Evolutionary conservation across 2,113 vertebrate genomes (phyloP).

Genomic region (Machaerirhynchus nigripectus): DNA sequence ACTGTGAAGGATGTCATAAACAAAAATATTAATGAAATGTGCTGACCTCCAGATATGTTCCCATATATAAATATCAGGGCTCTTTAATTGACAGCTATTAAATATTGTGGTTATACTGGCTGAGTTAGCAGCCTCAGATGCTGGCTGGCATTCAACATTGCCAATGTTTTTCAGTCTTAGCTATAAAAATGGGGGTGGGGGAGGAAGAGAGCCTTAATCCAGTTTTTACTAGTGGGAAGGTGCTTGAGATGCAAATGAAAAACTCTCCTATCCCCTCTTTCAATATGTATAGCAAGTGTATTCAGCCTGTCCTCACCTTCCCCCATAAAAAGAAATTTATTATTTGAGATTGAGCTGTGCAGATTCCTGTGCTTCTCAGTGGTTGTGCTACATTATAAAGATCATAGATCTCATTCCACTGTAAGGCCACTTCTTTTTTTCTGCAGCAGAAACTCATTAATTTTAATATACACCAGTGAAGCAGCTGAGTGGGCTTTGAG

Average conservation of each 20-base stretch:
- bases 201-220: background rate
- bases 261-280: background rate
- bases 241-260: conserved; percentile 38
- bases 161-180: background rate
- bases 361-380: background rate
- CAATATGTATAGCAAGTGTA: background rate
- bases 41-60: background rate
- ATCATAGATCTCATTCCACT: conserved; percentile 4
- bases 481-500: conserved; percentile 3
- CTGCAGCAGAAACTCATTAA: conserved; percentile 16
- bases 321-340: background rate
- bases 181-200: background rate
- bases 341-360: background rate
- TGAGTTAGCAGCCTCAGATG: conserved; percentile 10
- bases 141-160: background rate
- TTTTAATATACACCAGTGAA: conserved; percentile 23
- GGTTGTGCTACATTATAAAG: background rate
- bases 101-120: background rate
- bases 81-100: conserved; percentile 13
- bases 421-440: background rate
- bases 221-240: background rate
- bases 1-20: background rate
- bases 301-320: background rate
- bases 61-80: background rate
- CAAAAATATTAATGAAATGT: conserved; percentile 4